A percentile compares a stretch with the other conserved stretches of the same genome.
phyloP scores from a whole-genome alignment of 1,140 invertebrate species.

The Diachasma alloeum region DNA sequence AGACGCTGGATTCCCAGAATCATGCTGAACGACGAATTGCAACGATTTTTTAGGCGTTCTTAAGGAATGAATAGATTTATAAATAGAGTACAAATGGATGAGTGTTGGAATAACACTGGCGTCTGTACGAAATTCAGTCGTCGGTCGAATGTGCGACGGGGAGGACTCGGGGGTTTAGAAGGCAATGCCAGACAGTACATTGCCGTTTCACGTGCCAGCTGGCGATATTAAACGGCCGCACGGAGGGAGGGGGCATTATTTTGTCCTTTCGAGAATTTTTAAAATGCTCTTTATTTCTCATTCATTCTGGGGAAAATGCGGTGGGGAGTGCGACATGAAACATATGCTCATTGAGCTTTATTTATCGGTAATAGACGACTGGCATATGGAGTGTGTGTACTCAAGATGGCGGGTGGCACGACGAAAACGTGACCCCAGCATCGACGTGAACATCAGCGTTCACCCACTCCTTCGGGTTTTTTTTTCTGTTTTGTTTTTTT shows the following conservation, averaged over 20 bases:
- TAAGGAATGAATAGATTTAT: not conserved
- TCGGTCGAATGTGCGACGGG: not conserved
- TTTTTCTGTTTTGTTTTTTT: not conserved
- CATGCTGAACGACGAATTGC: not conserved
- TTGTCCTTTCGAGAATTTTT: conserved; percentile 16
- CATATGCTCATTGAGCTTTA: not conserved
- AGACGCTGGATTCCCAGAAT: too few species aligned
- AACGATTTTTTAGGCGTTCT: not conserved
- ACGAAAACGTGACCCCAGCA: conserved; percentile 22
- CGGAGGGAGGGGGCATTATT: conserved; percentile 8
- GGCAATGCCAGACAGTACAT: conserved; percentile 33
- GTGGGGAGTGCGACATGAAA: not conserved
- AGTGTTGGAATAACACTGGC: not conserved
- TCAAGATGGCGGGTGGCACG: conserved; percentile 25
- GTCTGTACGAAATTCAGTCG: conserved; percentile 16
- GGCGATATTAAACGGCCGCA: conserved; percentile 31
- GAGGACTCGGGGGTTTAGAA: not conserved
- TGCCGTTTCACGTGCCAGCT: conserved; percentile 33
- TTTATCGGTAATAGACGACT: too few species aligned
- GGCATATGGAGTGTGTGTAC: not conserved
- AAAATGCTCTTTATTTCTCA: conserved; percentile 11
- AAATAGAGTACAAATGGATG: not conserved
- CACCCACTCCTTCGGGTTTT: conserved; percentile 5
- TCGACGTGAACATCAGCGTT: not conserved
- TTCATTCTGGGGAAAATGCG: not conserved